Percentiles rank a stretch among this genome's conserved stretches.
phyloP scores from a whole-genome alignment of 2,888 invertebrate genomes.

The Tortrix viridana region DNA sequence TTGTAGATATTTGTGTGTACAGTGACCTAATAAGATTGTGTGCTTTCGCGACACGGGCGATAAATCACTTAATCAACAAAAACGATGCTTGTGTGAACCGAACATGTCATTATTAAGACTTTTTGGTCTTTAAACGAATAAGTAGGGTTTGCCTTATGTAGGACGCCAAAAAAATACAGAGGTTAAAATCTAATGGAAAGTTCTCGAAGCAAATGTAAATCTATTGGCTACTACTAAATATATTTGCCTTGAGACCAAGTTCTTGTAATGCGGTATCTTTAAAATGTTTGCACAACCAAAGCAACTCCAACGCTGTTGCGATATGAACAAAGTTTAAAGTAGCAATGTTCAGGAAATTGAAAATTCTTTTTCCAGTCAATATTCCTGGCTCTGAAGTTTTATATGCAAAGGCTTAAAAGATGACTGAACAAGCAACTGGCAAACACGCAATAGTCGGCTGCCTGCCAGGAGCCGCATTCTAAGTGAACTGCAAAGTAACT shows the following conservation, averaged over 20 bases:
- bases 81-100: conserved; percentile 4
- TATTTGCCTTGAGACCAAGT: too few species aligned
- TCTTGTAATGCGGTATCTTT: not conserved
- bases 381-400: conserved; percentile 24
- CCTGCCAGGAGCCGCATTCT: conserved; percentile 29
- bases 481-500: conserved; percentile 18
- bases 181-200: too few species aligned
- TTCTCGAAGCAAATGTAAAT: too few species aligned
- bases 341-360: conserved; percentile 24
- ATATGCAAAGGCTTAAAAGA: conserved; percentile 36
- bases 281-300: not conserved
- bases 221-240: too few species aligned
- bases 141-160: too few species aligned
- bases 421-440: conserved; percentile 32
- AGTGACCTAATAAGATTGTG: conserved; percentile 39
- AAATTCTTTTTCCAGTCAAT: conserved; percentile 30
- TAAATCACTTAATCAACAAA: conserved; percentile 30
- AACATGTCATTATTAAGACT: not conserved
- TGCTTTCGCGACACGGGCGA: conserved; percentile 25
- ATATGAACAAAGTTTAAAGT: conserved; percentile 22
- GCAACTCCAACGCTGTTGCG: not conserved
- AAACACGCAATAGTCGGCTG: conserved; percentile 35
- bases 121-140: not conserved
- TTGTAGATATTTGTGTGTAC: conserved; percentile 32
- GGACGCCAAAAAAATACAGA: too few species aligned